These are phyloP conservation scores for Aleiodes sp. DNA, from an alignment of 1,140 invertebrate genomes.

Conservation along the genomic window DNA sequence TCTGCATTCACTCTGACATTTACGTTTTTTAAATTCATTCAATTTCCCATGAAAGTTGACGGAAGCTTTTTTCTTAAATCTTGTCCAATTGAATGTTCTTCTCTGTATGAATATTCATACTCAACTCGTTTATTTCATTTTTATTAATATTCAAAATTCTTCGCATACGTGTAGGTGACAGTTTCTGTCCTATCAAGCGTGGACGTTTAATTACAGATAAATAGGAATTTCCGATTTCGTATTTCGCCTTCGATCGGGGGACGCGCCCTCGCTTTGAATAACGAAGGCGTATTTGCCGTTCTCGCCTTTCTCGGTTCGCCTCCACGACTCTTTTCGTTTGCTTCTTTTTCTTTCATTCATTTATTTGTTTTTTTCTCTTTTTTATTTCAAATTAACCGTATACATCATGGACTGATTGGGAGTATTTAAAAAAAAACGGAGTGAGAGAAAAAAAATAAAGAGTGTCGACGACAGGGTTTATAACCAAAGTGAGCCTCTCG, in stretches of 20 bases:
- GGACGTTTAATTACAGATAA: constrained; percentile 14
- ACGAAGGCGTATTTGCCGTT: constrained; percentile 5
- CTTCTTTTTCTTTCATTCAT: too few relatives aligned
- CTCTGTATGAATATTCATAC: constrained; percentile 3
- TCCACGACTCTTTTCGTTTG: not conserved
- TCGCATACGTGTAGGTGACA: constrained; percentile 7
- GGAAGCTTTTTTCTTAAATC: not conserved
- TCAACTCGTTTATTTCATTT: too few relatives aligned
- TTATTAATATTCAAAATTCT: too few relatives aligned
- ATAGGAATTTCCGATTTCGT: constrained; percentile 12
- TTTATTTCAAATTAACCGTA: not conserved
- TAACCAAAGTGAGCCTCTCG: constrained; percentile 2
- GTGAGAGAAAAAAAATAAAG: not conserved
- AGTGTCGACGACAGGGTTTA: not conserved
- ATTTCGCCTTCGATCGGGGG: constrained; percentile 3
- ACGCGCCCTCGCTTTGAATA: constrained; percentile 11
- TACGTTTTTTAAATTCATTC: not conserved
- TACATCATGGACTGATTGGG: not conserved
- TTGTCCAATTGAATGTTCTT: not conserved
- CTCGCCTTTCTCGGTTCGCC: constrained; percentile 6
- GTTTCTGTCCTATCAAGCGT: constrained; percentile 3
- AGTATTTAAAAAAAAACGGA: not conserved
- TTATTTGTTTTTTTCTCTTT: constrained; percentile 1
- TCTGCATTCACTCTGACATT: too few relatives aligned
- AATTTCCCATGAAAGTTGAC: constrained; percentile 4